A percentile compares a stretch with the other conserved stretches of the same genome.
Evolutionary conservation across 2,888 invertebrate species (phyloP).

Genomic region (Eupithecia centaureata): DNA sequence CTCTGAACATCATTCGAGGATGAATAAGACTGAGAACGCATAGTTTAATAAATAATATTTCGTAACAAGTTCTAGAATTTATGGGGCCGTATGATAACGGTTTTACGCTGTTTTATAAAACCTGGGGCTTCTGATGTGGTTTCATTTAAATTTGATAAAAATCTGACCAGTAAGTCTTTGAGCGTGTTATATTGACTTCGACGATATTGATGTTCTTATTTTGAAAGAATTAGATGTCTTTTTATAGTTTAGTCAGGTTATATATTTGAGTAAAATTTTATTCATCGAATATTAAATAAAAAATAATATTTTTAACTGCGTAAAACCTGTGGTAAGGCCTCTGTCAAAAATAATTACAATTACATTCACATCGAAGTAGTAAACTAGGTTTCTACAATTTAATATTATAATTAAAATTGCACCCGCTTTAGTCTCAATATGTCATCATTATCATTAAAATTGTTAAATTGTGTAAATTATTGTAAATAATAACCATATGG

Average conservation of each 20-base stretch:
- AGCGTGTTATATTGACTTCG: no score
- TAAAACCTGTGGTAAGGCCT: neutral
- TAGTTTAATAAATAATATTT: constrained; percentile 45
- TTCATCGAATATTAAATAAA: no score
- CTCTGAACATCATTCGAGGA: constrained; percentile 57
- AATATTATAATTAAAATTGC: constrained; percentile 13
- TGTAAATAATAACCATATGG: constrained; percentile 44
- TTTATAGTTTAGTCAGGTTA: no score
- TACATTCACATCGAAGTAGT: constrained; percentile 36
- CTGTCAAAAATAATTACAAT: neutral
- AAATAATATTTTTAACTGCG: no score
- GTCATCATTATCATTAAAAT: neutral
- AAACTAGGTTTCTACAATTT: neutral
- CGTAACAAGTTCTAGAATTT: constrained; percentile 1
- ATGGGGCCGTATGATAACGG: neutral
- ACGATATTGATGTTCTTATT: no score
- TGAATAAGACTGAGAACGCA: constrained; percentile 71
- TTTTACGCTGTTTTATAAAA: no score
- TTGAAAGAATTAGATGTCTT: no score
- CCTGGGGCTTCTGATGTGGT: no score
- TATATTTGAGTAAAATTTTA: no score
- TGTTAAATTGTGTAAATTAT: constrained; percentile 48
- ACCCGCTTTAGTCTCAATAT: constrained; percentile 14
- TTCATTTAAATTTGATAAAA: no score
- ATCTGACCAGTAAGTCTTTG: no score